Conservation (phyloP, 2,797 vertebrate species). For the Choloepus didactylus region DNA sequence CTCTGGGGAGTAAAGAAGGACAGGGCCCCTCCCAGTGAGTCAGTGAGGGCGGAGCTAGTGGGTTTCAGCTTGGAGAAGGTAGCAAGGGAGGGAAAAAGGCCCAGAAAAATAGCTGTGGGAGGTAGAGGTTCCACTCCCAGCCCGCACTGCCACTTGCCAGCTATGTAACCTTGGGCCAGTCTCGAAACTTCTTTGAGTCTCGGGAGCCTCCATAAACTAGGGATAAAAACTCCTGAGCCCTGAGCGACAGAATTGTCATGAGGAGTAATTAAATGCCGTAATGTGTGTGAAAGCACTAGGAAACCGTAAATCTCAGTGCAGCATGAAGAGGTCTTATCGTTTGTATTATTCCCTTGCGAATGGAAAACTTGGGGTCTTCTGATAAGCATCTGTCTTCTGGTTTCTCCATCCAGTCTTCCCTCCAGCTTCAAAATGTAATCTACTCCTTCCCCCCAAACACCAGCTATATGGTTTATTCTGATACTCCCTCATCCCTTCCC, state of each 20-base stretch:
- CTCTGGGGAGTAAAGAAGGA: slow-evolving; percentile 37
- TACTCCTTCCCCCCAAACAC: neutral
- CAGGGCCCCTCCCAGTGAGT: slow-evolving; percentile 71
- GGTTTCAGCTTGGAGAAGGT: slow-evolving; percentile 66
- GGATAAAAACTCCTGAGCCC: neutral
- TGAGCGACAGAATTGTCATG: neutral
- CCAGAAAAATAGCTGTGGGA: slow-evolving; percentile 25
- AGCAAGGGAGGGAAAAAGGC: neutral
- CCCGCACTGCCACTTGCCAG: neutral
- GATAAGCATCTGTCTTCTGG: neutral
- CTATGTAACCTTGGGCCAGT: neutral
- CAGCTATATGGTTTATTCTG: neutral
- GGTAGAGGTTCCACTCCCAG: neutral
- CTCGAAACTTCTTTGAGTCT: neutral
- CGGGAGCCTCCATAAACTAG: neutral
- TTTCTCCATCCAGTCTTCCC: neutral
- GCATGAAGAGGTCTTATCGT: neutral
- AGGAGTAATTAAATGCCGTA: slow-evolving; percentile 38
- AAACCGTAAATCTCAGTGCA: neutral
- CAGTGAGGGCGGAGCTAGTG: slow-evolving; percentile 62
- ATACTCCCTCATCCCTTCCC: neutral
- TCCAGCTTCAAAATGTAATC: slow-evolving; percentile 16
- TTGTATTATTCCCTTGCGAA: slow-evolving; percentile 53
- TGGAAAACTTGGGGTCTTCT: slow-evolving; percentile 25
- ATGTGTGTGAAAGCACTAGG: slow-evolving; percentile 18